Evolutionary conservation across 2,113 vertebrate species (phyloP).

Genomic region (Papio anubis): DNA sequence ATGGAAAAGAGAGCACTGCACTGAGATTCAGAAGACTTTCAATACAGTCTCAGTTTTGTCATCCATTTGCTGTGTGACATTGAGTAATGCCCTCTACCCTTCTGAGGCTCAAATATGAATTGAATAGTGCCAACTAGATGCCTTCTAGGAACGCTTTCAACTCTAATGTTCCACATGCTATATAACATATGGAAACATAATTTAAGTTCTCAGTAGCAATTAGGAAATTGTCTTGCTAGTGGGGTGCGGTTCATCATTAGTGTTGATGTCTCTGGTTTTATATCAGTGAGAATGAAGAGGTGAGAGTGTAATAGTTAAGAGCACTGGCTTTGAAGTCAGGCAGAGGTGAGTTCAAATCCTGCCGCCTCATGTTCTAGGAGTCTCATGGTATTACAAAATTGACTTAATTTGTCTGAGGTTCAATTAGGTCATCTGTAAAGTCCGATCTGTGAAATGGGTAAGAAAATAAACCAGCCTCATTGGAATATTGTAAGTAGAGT

Average conservation of each 20-base stretch:
- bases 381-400: background rate
- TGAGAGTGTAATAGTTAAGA: background rate
- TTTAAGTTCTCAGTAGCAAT: background rate
- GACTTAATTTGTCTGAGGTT: background rate
- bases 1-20: background rate
- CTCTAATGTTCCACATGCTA: background rate
- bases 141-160: background rate
- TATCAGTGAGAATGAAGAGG: background rate
- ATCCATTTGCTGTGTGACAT: background rate
- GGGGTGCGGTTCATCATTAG: fast-evolving
- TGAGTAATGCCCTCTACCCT: background rate
- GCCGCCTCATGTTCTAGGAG: background rate
- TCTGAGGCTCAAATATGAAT: background rate
- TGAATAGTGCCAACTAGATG: background rate
- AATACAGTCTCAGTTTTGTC: background rate
- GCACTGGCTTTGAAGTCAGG: background rate
- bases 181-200: background rate
- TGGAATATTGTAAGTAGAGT: background rate
- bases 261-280: background rate
- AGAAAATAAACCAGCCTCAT: background rate
- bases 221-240: background rate
- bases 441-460: background rate
- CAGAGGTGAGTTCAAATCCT: background rate
- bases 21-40: background rate
- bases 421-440: background rate